These are phyloP conservation scores for Isichthys henryi DNA, from an alignment of 2,113 vertebrate genomes.

Conservation along the genomic window DNA sequence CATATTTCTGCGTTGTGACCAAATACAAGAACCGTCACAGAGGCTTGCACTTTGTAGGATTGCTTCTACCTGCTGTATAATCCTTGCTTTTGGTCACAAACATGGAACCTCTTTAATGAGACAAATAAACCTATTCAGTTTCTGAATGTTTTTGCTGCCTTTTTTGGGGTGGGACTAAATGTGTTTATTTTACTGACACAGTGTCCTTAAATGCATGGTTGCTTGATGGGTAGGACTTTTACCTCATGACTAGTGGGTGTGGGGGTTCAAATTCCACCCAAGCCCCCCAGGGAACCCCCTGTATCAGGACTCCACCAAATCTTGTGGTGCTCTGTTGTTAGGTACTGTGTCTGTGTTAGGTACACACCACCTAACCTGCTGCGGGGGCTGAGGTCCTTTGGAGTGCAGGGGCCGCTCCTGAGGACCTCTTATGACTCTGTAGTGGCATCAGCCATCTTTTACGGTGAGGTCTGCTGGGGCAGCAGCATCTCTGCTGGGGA, in stretches of 20 bases:
- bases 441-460: too few species aligned
- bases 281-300: background rate
- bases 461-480: too few species aligned
- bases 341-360: too few species aligned
- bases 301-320: background rate
- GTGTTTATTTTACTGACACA: background rate
- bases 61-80: slow-evolving; percentile 61
- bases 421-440: too few species aligned
- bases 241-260: background rate
- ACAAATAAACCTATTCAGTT: slow-evolving; percentile 60
- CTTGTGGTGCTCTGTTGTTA: too few species aligned
- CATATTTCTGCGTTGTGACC: slow-evolving; percentile 37
- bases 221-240: background rate
- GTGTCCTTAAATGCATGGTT: background rate
- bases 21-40: background rate
- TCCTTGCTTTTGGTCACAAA: slow-evolving; percentile 49
- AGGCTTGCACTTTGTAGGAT: slow-evolving; percentile 43
- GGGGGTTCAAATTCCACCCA: background rate
- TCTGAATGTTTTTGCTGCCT: background rate
- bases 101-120: slow-evolving; percentile 71
- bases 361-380: too few species aligned
- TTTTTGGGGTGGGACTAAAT: background rate
- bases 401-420: too few species aligned
- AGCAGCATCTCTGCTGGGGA: too few species aligned
- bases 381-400: too few species aligned